A percentile compares a stretch with the other conserved stretches of the same genome.
Conservation (phyloP, 2,113 vertebrate species). For the Galbula dea region DNA sequence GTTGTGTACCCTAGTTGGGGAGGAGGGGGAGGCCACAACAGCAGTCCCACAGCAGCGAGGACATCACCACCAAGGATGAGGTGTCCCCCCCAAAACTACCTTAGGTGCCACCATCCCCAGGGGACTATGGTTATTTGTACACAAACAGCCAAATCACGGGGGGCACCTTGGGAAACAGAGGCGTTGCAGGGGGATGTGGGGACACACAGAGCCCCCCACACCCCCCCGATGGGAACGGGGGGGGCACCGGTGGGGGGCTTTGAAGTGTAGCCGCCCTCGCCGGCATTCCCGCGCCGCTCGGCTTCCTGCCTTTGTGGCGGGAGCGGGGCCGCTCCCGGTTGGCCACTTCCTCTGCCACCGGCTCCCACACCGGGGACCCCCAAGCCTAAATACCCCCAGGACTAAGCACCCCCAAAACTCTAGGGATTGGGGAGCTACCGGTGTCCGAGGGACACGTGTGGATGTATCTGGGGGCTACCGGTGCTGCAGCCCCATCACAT, state of each 20-base stretch:
- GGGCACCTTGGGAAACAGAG: not conserved
- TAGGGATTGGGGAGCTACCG: not conserved
- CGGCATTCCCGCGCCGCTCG: slow-evolving; percentile 30
- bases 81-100: not conserved
- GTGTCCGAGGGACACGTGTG: not conserved
- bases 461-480: not conserved
- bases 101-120: not conserved
- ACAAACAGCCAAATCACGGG: fast-evolving
- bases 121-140: not conserved
- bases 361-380: not conserved
- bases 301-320: slow-evolving; percentile 57
- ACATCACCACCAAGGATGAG: not conserved
- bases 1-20: not conserved
- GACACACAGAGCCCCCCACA: not conserved
- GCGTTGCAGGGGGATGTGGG: too few relatives aligned
- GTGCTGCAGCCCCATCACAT: not conserved
- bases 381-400: not conserved
- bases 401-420: not conserved
- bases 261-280: not conserved
- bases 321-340: not conserved
- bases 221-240: not conserved
- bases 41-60: not conserved
- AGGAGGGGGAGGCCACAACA: too few relatives aligned
- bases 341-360: not conserved
- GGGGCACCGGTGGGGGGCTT: not conserved